Evolutionary conservation across 2,113 vertebrate species (phyloP).

Genomic region (Mungos mungo): DNA sequence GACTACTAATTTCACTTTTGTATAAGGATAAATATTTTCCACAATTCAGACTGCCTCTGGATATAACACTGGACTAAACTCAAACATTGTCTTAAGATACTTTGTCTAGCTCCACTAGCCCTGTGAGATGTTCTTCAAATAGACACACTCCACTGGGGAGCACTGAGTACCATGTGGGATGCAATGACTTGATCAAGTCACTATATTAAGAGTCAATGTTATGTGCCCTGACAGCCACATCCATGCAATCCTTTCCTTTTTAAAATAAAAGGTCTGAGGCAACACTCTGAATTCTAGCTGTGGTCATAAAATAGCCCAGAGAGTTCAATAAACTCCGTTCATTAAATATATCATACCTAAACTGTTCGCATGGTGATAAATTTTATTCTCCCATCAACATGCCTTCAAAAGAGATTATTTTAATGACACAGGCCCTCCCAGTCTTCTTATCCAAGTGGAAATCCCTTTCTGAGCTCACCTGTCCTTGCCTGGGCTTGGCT

Average conservation of each 20-base stretch:
- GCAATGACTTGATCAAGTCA: background rate
- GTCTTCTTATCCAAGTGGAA: background rate
- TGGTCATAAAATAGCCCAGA: background rate
- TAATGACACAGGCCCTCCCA: background rate
- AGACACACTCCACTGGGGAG: background rate
- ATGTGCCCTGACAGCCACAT: background rate
- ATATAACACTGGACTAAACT: background rate
- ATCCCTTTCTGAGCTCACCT: background rate
- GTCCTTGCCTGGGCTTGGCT: background rate
- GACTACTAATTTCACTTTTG: background rate
- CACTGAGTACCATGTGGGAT: background rate
- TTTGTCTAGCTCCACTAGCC: background rate
- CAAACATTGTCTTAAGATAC: background rate
- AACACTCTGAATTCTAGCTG: background rate
- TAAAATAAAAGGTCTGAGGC: background rate
- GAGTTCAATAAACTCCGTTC: constrained; percentile 1
- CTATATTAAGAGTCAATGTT: background rate
- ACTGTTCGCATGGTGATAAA: background rate
- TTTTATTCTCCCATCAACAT: background rate
- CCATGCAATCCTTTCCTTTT: background rate
- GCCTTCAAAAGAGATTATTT: background rate
- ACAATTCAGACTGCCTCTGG: background rate
- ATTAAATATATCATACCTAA: constrained; percentile 20
- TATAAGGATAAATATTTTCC: constrained; percentile 9
- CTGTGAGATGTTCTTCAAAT: background rate